Evolutionary conservation across 2,888 invertebrate species (phyloP), one percentile per base, ranked within the genome.

Genomic region (Nemotelus nigrinus): DNA sequence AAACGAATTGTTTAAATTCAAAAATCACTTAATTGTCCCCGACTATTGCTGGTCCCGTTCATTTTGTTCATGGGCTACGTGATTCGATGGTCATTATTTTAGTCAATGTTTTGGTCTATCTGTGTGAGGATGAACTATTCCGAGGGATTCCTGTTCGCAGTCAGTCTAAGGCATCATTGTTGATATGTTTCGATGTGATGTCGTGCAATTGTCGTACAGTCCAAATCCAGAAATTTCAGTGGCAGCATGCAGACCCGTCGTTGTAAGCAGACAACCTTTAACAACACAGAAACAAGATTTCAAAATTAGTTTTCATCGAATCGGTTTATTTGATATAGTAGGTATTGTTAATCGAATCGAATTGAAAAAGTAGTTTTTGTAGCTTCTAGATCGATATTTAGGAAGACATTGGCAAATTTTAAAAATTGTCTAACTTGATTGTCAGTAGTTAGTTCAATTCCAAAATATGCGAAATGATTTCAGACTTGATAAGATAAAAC

Each of bases 261-360:
- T 50, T 1, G 2, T 70, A 55, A 53, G 70, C 43, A 87, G 88
- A 89, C 89, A 89, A 90, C 90, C 90, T 90, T 90, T 87, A 82
- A 87, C 87, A 86, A 90, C 88, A 89, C 89, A 89, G 88, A 87
- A 88, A 87, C 88, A 89, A 88, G 84, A 88, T 87, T 87, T 86
- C 87, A 84, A 25, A 25, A 70, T 70, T 70, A 70, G 70, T 41
- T 70, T 53, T 47, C 39, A 41, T 63, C 43, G 43, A 63, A 63
- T 57, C 10, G 41, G 43, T 3, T 63, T 7, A 63, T 8, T 10
- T 57, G 57, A 25, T 25, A 25, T 25, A 25, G 25, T 41, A 43
- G 8, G 39, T 41, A 41, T 2, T 7, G 6, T 63, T 63, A 41
- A 63, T 63, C 43, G 63, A 39, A 63, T 63, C 43, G 25, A 25